These are phyloP conservation scores for Empidonax traillii DNA, from an alignment of 2,113 vertebrate species.

Conservation along the genomic window DNA sequence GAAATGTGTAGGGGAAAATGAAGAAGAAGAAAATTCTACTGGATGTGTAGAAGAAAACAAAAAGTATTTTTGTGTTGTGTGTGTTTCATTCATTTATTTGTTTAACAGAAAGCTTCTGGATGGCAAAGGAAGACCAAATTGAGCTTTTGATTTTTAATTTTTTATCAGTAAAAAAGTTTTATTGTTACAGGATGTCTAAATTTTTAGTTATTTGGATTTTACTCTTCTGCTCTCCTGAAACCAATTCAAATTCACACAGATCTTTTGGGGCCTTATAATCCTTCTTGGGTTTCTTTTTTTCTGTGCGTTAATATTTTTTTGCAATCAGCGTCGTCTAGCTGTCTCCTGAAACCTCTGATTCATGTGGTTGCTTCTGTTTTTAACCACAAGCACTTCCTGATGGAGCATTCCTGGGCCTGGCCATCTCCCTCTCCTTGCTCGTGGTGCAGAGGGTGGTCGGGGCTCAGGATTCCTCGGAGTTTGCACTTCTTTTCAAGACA, in stretches of 20 bases:
- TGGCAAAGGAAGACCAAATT: not conserved
- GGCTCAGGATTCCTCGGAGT: not conserved
- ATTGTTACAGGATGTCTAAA: not conserved
- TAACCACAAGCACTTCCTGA: constrained; percentile 57
- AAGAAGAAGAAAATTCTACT: not conserved
- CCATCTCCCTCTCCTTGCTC: not conserved
- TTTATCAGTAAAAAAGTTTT: not conserved
- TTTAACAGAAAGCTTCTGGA: constrained; percentile 9
- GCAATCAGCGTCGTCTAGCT: constrained; percentile 13
- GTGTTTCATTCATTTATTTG: not conserved
- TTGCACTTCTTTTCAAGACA: constrained; percentile 7
- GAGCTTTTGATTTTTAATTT: not conserved
- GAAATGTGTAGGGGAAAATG: not conserved
- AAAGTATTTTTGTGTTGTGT: not conserved
- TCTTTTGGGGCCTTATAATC: not conserved
- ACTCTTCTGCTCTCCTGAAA: not conserved
- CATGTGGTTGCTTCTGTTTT: constrained; percentile 50
- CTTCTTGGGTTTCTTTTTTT: not conserved
- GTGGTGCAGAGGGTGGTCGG: not conserved
- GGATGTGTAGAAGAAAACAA: not conserved
- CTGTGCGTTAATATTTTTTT: not conserved
- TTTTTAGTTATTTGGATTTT: not conserved
- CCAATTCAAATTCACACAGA: not conserved
- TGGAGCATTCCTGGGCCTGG: constrained; percentile 11
- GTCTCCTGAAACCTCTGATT: constrained; percentile 41